Base-by-base conservation (phyloP, 2,797 vertebrate species). In the Prunella strophiata region DNA sequence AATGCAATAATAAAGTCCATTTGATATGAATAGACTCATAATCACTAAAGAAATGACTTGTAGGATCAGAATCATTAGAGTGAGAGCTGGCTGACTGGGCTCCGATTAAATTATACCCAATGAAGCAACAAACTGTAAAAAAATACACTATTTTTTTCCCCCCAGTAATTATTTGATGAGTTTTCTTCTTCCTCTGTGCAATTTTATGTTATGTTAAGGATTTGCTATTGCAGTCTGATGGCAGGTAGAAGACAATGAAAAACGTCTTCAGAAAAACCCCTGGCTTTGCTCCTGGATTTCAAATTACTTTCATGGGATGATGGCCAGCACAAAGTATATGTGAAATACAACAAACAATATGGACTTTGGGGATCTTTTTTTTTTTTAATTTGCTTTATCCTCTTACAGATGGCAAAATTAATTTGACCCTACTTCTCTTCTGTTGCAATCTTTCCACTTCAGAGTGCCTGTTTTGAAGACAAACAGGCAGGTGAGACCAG, bases 371-470 rank as follows among this genome's bases (percentile, higher is more conserved):
- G 15, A n/a, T 32, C n/a, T 52, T 61, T 21, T 38, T 51, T 63
- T 25, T 43, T 26, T 17, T 10, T 2, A n/a, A 70, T 47, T 82
- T 87, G 7, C 30, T 74, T 71, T 91, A 55, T 76, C 16, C 8
- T 88, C 36, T 87, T 85, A 73, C 25, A 87, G 50, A 55, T 89
- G 74, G 32, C 36, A 71, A 93, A 89, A 89, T 94, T 90, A 82
- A 85, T 91, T 92, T 94, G 34, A 79, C 19, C 17, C 43, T 59
- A 25, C 55, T 75, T 75, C 32, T 87, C 74, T 89, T 92, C 47
- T 45, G 20, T 93, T 85, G 23, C 10, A 58, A 25, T 94, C 55
- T 87, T 87, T 72, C 65, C 43, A 62, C 68, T 93, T 96, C 38
- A 55, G 2, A 19, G 23, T 83, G 21, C 42, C 47, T 83, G 0